Evolutionary conservation across 92 coral and sea anemone genomes (phyloP).

Genomic region (Paragorgia papillata): DNA sequence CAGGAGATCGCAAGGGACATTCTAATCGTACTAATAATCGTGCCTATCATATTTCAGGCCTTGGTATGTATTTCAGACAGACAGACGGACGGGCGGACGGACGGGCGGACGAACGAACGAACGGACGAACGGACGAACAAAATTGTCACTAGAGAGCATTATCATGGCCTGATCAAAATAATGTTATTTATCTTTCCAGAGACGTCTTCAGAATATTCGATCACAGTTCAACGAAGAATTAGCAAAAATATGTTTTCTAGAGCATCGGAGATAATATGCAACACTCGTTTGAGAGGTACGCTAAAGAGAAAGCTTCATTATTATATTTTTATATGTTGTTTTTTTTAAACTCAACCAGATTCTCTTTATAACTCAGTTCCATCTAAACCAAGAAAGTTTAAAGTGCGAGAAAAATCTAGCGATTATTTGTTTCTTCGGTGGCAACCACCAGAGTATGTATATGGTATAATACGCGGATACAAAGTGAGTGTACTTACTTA

Average conservation of each 20-base stretch:
- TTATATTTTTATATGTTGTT: background rate
- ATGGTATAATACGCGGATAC: constrained; percentile 20
- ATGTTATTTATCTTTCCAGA: background rate
- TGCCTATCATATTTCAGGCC: background rate
- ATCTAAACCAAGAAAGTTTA: background rate
- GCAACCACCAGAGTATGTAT: constrained; percentile 10
- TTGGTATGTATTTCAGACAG: constrained; percentile 12
- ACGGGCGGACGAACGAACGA: background rate
- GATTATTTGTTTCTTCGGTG: constrained; percentile 18
- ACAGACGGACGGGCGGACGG: background rate
- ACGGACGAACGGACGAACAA: background rate
- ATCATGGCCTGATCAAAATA: background rate
- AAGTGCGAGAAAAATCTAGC: constrained; percentile 18
- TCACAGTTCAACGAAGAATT: background rate
- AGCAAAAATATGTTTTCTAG: background rate
- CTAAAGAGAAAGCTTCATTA: background rate
- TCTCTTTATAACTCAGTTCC: constrained; percentile 8
- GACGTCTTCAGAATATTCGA: background rate
- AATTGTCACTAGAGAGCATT: background rate
- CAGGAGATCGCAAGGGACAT: background rate
- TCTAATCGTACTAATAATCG: background rate
- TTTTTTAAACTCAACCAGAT: background rate
- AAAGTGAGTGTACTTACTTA: constrained; percentile 1
- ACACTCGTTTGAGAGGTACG: background rate
- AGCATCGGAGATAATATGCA: background rate